A percentile compares a stretch with the other conserved stretches of the same genome.
phyloP scores from a whole-genome alignment of 2,888 invertebrate species.

The Epinotia ramella region DNA sequence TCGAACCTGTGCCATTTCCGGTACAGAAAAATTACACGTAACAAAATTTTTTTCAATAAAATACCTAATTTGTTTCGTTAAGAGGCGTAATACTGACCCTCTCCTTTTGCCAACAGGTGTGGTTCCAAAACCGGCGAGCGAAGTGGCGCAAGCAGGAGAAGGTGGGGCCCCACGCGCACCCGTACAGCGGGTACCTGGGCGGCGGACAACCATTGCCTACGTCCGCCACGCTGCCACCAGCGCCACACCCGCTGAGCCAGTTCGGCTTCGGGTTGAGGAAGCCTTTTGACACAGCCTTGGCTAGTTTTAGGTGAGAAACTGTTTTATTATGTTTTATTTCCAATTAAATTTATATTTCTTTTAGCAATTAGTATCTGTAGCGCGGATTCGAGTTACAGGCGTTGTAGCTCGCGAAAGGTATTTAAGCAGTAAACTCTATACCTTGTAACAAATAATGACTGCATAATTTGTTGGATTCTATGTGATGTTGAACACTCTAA shows the following conservation, averaged over 20 bases:
- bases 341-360: neutral
- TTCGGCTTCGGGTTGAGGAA: constrained; percentile 90
- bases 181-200: constrained; percentile 93
- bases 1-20: too few species aligned
- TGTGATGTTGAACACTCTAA: neutral
- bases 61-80: neutral
- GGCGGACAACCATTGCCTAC: constrained; percentile 87
- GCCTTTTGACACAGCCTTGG: constrained; percentile 89
- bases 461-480: neutral
- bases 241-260: constrained; percentile 90
- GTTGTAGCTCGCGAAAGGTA: neutral
- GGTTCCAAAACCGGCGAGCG: constrained; percentile 97
- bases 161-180: constrained; percentile 95
- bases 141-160: constrained; percentile 98
- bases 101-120: constrained; percentile 87
- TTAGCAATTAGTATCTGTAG: neutral
- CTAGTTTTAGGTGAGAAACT: constrained; percentile 87
- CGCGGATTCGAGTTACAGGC: neutral
- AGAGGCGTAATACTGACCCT: too few species aligned
- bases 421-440: neutral
- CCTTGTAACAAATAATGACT: too few species aligned
- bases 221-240: constrained; percentile 89
- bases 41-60: too few species aligned
- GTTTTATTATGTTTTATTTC: neutral
- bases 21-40: too few species aligned